Evolutionary conservation across 2,113 vertebrate species (phyloP).

Genomic region (Polypterus senegalus): DNA sequence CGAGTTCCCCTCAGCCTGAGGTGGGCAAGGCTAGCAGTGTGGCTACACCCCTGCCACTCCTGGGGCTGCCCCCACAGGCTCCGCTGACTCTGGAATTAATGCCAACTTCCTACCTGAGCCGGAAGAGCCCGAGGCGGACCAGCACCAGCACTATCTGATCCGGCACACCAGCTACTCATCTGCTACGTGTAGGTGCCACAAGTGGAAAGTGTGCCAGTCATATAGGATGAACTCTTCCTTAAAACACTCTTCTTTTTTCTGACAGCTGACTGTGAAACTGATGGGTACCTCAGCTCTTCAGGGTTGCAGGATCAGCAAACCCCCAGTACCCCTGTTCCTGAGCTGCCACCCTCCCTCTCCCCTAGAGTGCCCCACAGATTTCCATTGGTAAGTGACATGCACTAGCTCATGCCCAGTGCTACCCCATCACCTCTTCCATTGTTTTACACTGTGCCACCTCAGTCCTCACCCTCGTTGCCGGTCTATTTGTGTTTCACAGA

Average conservation of each 20-base stretch:
- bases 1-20: constrained; percentile 2
- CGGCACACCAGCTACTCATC: constrained; percentile 77
- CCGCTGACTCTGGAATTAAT: constrained; percentile 44
- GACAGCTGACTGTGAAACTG: constrained; percentile 84
- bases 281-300: constrained; percentile 79
- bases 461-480: too few species aligned
- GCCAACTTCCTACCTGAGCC: constrained; percentile 54
- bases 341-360: constrained; percentile 30
- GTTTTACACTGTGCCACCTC: too few species aligned
- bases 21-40: background rate
- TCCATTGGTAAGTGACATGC: constrained; percentile 55
- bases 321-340: constrained; percentile 1
- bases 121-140: constrained; percentile 83
- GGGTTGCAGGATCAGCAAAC: constrained; percentile 58
- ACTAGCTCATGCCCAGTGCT: too few species aligned
- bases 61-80: constrained; percentile 25
- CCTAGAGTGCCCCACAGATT: constrained; percentile 51
- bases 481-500: constrained; percentile 31
- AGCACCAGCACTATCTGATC: constrained; percentile 66
- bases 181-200: constrained; percentile 65
- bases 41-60: constrained; percentile 16
- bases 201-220: background rate
- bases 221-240: background rate
- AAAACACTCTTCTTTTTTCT: constrained; percentile 13
- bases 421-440: background rate